Evolutionary conservation across 2,888 invertebrate species (phyloP), one percentile per base, ranked within the genome.

Genomic region (Acanthosepion esculentum): DNA sequence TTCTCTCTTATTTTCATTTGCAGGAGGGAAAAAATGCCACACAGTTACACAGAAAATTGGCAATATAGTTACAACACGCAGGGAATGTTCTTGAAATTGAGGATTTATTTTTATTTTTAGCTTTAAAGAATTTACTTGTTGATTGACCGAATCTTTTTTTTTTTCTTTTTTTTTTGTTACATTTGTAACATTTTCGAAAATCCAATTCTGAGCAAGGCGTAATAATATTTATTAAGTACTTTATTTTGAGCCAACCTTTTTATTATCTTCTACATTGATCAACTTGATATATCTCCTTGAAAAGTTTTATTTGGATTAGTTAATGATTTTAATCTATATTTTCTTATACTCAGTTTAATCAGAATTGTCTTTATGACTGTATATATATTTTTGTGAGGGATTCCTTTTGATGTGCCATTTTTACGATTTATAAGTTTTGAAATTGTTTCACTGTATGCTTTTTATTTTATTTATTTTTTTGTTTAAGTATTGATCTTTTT

Each of bases 1-100:
- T 59, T 59, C 59, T 59, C 23, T 59, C 7, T n/a, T 33, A 2
- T 92, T 94, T 64, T 95, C 91, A 55, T 95, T 95, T 95, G 15
- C 95, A 96, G 96, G 96, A 94, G 96, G 96, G 12, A 96, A 96
- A 95, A 95, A 96, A 48, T 97, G 97, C 94, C 95, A 96, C 91
- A 97, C 97, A 41, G 96, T 97, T 12, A 97, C 97, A 94, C 96
- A 97, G 94, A 96, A 96, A 95, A 95, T 97, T 41, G 97, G 97
- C 15, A 97, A 97, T 95, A 97, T 96, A 95, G 96, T 97, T 33
- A 96, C 96, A n/a, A 97, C 97, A 12, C 97, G 96, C 94, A 97
- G 97, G 10, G 96, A 96, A 94, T 97, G 97, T 95, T 96, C 96
- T 41, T 97, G 95, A 96, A 48, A 55, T 50, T n/a, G n/a, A 41